A percentile compares a stretch with the other conserved stretches of the same genome.
Conservation (phyloP, 2,113 vertebrate genomes). For the Ptyas mucosa region DNA sequence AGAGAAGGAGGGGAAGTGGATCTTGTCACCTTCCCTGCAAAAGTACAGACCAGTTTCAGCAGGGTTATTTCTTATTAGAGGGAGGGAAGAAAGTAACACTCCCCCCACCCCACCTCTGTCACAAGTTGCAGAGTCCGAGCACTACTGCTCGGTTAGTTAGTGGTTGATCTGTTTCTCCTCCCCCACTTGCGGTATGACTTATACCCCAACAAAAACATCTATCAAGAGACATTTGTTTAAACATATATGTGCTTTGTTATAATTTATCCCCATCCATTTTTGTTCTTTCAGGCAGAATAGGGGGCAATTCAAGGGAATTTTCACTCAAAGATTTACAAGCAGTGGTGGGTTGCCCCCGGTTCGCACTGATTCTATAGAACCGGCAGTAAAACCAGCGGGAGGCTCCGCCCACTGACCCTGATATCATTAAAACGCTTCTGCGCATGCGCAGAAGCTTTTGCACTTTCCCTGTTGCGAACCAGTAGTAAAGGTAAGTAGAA, state of each 20-base stretch:
- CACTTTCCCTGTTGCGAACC: no score
- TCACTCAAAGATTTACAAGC: not conserved
- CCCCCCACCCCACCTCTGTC: not conserved
- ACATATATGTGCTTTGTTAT: not conserved
- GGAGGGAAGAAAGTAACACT: not conserved
- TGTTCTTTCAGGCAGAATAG: not conserved
- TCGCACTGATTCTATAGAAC: no score
- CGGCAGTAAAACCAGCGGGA: no score
- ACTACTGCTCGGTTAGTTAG: not conserved
- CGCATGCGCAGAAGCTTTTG: no score
- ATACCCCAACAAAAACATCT: not conserved
- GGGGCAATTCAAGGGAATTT: not conserved
- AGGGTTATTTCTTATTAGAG: not conserved
- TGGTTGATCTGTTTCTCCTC: not conserved
- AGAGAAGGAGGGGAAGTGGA: not conserved
- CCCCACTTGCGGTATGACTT: not conserved
- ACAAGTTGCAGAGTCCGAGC: not conserved
- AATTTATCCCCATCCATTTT: not conserved
- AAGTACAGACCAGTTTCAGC: not conserved
- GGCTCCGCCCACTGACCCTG: no score
- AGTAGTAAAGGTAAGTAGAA: no score
- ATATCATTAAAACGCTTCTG: no score
- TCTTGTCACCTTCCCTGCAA: not conserved
- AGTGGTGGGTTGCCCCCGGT: no score
- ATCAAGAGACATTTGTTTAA: not conserved